Conservation (phyloP, 2,113 vertebrate genomes). For the Antechinus stuartii region DNA sequence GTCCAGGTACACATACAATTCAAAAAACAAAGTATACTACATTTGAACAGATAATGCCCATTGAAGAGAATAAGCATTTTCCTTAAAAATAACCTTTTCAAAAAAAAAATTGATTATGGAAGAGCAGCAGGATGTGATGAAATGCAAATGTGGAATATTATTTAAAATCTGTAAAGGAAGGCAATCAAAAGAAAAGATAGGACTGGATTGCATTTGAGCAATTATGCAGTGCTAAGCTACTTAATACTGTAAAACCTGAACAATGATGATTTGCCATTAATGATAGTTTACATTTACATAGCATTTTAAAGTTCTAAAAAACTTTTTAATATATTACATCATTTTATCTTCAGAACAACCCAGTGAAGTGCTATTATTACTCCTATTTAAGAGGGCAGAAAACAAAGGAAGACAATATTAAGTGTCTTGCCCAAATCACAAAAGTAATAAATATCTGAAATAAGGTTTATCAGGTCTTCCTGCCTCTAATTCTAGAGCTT, state of each 20-base stretch:
- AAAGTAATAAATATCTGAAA: not conserved
- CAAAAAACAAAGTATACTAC: not conserved
- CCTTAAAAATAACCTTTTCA: not conserved
- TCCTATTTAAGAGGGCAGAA: not conserved
- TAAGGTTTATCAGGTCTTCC: not conserved
- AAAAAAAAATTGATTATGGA: not conserved
- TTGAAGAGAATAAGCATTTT: not conserved
- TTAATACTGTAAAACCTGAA: not conserved
- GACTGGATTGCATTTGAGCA: not conserved
- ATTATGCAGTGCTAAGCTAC: not conserved
- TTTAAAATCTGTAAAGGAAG: constrained; percentile 1
- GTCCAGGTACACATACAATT: not conserved
- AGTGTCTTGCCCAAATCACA: not conserved
- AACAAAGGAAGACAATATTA: not conserved
- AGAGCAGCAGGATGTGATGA: not conserved
- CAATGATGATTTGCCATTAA: not conserved
- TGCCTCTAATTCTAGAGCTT: not conserved
- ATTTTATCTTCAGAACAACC: not conserved
- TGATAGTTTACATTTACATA: not conserved
- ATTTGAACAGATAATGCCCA: not conserved
- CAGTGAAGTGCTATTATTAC: not conserved
- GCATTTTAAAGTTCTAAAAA: not conserved
- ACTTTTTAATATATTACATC: not conserved
- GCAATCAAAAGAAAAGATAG: not conserved
- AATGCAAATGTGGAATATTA: not conserved